Base-by-base conservation (phyloP, 2,888 invertebrate species). In the Amaurobius ferox region DNA sequence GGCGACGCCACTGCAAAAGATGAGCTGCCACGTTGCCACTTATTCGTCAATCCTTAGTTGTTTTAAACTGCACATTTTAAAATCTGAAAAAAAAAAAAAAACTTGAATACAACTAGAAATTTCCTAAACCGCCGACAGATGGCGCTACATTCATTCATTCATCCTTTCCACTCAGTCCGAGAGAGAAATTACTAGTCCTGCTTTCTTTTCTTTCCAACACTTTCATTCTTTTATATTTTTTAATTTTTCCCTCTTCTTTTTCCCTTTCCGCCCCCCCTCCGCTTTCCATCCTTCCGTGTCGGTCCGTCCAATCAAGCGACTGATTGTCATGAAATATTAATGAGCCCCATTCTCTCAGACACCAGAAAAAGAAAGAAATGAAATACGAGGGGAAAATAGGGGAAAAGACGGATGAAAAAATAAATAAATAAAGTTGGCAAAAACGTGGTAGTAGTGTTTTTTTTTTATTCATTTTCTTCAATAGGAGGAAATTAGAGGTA, bases 261-360 rank as follows among this genome's bases (percentile, higher is more conserved):
- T 68, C 39, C 1, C 16, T 40, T 40, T 28, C 23, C 30, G 35
- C 19, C n/a, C 40, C 39, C 19, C 16, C 40, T 28, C 62, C 44
- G 23, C 29, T 13, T 35, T 35, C n/a, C 44, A 23, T 67, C 70
- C 62, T 68, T 55, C 68, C 32, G 71, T 77, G 83, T 83, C 83
- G 77, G 83, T 77, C 72, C 71, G 83, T 71, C 83, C 83, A 83
- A 83, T 83, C 83, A 83, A 77, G 77, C 83, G 72, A 48, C 83
- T 83, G 83, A 83, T 83, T 83, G 83, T 83, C 83, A 83, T 83
- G 83, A 83, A 83, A 83, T 83, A 83, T 83, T 83, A 83, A 83
- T 83, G 83, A 83, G 83, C 62, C 64, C 67, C 16, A 74, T 80
- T 74, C 74, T 79, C 28, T 80, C 80, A 78, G 68, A 61, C 70